Base-by-base conservation (phyloP, 2,113 vertebrate species). In the Globicephala melas region DNA sequence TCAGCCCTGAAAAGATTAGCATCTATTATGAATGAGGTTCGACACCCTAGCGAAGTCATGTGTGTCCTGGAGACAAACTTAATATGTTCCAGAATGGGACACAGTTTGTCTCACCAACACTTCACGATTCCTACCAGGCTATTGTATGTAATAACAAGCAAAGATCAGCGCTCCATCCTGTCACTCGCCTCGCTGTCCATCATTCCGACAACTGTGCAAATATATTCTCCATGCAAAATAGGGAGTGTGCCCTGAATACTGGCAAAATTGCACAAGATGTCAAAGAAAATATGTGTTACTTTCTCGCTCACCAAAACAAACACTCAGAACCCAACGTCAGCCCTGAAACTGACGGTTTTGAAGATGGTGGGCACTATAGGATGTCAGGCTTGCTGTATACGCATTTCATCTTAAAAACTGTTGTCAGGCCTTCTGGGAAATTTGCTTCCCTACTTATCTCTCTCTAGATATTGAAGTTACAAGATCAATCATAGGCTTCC, bases 1-100 rank as follows among this genome's bases (percentile, higher is more conserved):
- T 99, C 99, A 99, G 99, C 99, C 99, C 99, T 99, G 99, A 99
- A 99, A 99, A 99, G 99, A 99, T 99, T 99, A 99, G 99, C 99
- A 99, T 99, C 99, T 99, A 99, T 99, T 99, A 99, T 99, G 99
- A 99, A 99, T 99, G 99, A 99, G 99, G 99, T 99, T 99, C 99
- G 98, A 99, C 99, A 99, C 98, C 99, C 99, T 99, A 98, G 99
- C 99, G 99, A 99, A 99, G 99, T 99, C 99, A 99, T 99, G 99
- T 99, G 99, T 99, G 99, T 99, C 99, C 99, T 97, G 98, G 98
- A 99, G 99, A 99, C 99, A 99, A 99, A 99, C 99, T 99, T 99
- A 99, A 99, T 99, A 99, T 99, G 99, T 99, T 99, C 98, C 98
- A 99, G 99, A 98, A 99, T 98, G 99, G 99, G 99, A 99, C 99